Conservation (phyloP, 2,797 vertebrate species). For the Dermochelys coriacea region DNA sequence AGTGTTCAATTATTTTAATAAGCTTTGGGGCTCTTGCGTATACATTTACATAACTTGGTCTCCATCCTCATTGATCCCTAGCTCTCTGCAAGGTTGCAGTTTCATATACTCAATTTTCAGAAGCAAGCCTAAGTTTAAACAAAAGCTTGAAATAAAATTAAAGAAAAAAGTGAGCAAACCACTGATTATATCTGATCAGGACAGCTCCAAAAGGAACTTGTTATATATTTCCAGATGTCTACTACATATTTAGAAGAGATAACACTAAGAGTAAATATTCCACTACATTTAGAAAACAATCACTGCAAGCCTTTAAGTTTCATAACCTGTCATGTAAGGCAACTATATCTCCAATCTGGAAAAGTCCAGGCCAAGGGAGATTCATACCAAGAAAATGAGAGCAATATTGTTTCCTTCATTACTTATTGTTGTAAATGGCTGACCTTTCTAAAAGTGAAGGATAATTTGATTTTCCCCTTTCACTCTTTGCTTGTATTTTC, state of each 20-base stretch:
- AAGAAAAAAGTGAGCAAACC: not conserved
- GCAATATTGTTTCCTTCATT: not conserved
- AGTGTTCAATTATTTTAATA: not conserved
- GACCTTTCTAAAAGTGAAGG: not conserved
- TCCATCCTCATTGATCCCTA: conserved; percentile 48
- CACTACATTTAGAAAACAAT: not conserved
- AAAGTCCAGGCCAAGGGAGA: not conserved
- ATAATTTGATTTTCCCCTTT: conserved; percentile 3
- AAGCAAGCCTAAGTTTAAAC: not conserved
- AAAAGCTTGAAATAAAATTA: not conserved
- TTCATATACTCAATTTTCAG: conserved; percentile 33
- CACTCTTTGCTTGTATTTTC: not conserved
- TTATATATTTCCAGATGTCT: not conserved
- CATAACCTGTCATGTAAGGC: not conserved
- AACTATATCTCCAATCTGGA: not conserved
- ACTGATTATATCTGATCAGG: not conserved
- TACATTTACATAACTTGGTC: not conserved
- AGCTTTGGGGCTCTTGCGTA: not conserved
- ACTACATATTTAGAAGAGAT: not conserved
- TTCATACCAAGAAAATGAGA: not conserved
- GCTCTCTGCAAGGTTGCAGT: not conserved
- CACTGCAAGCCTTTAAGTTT: not conserved
- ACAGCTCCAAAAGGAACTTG: not conserved
- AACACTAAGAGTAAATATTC: not conserved
- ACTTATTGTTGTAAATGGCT: not conserved